These are phyloP conservation scores for Shinisaurus crocodilurus DNA, from an alignment of 2,113 vertebrate genomes.

Conservation along the genomic window DNA sequence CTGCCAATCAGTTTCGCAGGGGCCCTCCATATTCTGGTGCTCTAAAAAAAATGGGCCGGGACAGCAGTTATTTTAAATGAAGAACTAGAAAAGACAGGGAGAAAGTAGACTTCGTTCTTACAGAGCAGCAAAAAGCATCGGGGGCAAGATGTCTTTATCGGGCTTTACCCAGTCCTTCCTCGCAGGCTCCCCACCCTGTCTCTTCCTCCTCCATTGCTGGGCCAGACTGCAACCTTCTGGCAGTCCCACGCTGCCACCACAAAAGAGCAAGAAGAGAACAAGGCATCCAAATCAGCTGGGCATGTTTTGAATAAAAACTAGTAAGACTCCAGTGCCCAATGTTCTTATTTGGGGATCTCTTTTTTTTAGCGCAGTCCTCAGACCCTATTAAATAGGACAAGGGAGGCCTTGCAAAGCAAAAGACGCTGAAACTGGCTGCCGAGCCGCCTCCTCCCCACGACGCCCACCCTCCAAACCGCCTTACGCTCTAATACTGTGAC, in stretches of 20 bases:
- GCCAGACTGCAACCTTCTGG: background rate
- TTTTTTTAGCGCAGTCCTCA: background rate
- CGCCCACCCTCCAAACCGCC: constrained; percentile 35
- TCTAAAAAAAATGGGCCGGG: no score
- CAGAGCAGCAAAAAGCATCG: background rate
- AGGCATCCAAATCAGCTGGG: background rate
- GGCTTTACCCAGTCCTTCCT: background rate
- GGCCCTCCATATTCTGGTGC: background rate
- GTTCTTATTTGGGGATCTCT: background rate
- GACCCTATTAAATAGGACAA: no score
- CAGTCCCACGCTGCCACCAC: background rate
- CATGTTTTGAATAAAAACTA: no score
- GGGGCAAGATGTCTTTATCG: no score
- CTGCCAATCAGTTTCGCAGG: background rate
- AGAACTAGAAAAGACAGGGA: background rate
- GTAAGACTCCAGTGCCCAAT: background rate
- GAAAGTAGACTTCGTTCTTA: background rate
- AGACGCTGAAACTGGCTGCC: background rate
- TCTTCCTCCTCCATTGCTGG: background rate
- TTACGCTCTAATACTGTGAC: constrained; percentile 99
- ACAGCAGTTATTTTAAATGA: background rate
- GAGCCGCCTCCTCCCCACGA: background rate
- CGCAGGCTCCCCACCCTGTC: background rate
- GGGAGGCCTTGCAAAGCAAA: background rate
- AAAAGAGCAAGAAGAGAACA: background rate